phyloP scores from a whole-genome alignment of 2,113 vertebrate genomes.

The Electrona antarctica region DNA sequence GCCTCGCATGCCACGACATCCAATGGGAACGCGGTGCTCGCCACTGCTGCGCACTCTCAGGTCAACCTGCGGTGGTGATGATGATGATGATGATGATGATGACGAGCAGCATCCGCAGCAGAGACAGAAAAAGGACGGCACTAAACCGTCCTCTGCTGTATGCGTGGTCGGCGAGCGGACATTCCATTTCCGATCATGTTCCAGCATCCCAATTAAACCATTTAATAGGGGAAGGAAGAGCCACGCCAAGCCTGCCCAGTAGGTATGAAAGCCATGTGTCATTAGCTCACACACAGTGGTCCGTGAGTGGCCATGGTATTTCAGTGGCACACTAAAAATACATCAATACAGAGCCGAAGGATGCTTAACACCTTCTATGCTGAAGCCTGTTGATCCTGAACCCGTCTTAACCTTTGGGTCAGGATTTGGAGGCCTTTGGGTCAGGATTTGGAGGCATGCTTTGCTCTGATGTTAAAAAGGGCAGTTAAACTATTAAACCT shows the following conservation, averaged over 20 bases:
- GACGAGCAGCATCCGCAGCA: background rate
- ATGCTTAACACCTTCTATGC: constrained; percentile 65
- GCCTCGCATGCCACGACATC: constrained; percentile 54
- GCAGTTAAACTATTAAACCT: constrained; percentile 47
- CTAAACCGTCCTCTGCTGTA: background rate
- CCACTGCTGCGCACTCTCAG: constrained; percentile 16
- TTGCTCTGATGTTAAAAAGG: constrained; percentile 48
- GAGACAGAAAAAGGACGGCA: constrained; percentile 29
- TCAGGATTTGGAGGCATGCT: constrained; percentile 34
- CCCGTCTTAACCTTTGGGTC: constrained; percentile 48
- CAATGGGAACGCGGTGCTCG: constrained; percentile 36
- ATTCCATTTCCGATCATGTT: constrained; percentile 44
- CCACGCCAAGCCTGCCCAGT: constrained; percentile 4
- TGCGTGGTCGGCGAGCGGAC: constrained; percentile 9
- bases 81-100: too few species aligned
- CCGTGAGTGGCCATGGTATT: constrained; percentile 42
- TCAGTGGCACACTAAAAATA: constrained; percentile 72
- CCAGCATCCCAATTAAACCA: constrained; percentile 29
- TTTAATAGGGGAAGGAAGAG: constrained; percentile 29
- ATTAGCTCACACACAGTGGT: constrained; percentile 10
- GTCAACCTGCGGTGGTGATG: constrained; percentile 9
- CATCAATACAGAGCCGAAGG: constrained; percentile 63
- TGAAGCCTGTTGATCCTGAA: constrained; percentile 64
- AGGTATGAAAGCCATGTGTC: constrained; percentile 53
- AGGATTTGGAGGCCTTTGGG: constrained; percentile 36